These are phyloP conservation scores for Dyspetes luteomarginatus DNA, from an alignment of 2,888 invertebrate genomes.

Conservation along the genomic window DNA sequence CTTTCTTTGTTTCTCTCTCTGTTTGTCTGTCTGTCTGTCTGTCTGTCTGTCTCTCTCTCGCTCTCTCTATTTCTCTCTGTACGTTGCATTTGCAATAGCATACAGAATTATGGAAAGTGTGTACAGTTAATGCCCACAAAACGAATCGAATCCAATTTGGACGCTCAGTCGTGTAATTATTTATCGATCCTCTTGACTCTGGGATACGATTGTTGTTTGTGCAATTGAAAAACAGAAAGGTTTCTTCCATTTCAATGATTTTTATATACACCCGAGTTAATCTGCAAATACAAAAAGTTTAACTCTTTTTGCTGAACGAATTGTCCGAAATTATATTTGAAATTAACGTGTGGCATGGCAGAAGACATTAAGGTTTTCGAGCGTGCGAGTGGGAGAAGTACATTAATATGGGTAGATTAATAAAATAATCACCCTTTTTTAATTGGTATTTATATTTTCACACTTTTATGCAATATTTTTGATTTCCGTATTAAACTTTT, in stretches of 20 bases:
- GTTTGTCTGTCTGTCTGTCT: slow-evolving; percentile 18
- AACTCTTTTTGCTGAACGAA: neutral
- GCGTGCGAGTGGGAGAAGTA: no score
- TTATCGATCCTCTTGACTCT: slow-evolving; percentile 10
- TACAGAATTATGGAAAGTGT: neutral
- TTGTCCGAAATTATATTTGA: neutral
- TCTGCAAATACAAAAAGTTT: no score
- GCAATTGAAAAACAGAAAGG: slow-evolving; percentile 14
- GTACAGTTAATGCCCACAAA: neutral
- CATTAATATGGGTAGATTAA: no score
- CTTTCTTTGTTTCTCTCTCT: neutral
- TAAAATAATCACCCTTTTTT: no score
- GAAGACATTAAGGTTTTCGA: no score
- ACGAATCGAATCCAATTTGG: slow-evolving; percentile 46
- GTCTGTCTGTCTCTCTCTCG: neutral
- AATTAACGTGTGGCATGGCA: no score
- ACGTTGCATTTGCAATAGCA: neutral
- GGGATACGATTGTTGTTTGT: slow-evolving; percentile 6
- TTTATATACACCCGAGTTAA: neutral
- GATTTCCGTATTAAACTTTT: no score
- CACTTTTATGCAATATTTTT: no score
- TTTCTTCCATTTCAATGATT: slow-evolving; percentile 17
- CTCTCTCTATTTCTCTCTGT: neutral
- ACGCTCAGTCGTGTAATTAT: slow-evolving; percentile 30
- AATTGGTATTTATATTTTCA: no score